phyloP scores from a whole-genome alignment of 2,113 vertebrate species.

The Brachirus orientalis region DNA sequence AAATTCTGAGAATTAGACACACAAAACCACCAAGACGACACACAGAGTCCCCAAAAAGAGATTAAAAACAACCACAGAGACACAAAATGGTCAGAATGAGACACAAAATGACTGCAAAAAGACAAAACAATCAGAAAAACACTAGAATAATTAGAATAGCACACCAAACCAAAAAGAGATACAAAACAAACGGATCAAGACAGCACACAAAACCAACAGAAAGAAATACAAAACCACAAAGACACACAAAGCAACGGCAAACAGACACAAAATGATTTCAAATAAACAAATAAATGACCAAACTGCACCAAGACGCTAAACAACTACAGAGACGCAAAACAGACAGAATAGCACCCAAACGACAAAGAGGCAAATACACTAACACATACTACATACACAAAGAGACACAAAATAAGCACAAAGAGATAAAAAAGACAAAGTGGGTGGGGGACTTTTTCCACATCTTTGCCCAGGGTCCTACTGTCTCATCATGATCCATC shows the following conservation, averaged over 20 bases:
- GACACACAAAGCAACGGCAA: too few relatives aligned
- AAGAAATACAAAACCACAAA: too few relatives aligned
- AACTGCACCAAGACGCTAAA: not conserved
- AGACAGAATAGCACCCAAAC: too few relatives aligned
- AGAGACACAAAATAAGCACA: too few relatives aligned
- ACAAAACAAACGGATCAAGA: too few relatives aligned
- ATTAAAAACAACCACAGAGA: not conserved
- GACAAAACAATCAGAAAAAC: not conserved
- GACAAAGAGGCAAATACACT: not conserved
- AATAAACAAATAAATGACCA: not conserved
- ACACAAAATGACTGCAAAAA: not conserved
- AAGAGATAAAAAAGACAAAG: too few relatives aligned
- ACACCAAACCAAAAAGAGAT: not conserved
- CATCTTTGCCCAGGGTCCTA: too few relatives aligned
- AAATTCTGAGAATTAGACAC: not conserved
- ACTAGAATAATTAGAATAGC: not conserved
- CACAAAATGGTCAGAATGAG: not conserved
- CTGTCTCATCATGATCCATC: too few relatives aligned
- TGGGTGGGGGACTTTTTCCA: too few relatives aligned
- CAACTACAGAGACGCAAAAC: not conserved
- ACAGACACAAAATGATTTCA: too few relatives aligned
- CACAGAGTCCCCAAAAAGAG: not conserved
- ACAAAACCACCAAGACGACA: not conserved
- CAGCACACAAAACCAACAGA: too few relatives aligned
- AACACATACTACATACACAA: not conserved